Evolutionary conservation across 2,797 vertebrate genomes (phyloP).

Genomic region (Sebastolobus altivelis): DNA sequence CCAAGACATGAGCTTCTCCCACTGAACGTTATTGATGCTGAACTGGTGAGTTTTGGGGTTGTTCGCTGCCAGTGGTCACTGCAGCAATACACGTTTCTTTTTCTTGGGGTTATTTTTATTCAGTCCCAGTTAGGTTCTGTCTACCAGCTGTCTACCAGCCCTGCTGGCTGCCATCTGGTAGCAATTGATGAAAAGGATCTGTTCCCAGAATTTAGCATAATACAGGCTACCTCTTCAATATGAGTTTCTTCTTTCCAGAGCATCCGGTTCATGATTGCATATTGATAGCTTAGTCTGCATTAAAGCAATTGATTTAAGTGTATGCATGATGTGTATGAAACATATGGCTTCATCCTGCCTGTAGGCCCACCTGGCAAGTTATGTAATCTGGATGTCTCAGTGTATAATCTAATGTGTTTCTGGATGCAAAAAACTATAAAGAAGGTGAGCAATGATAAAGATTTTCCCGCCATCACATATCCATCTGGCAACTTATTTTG

Average conservation of each 20-base stretch:
- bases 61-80: conserved; percentile 1
- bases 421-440: not conserved
- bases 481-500: conserved; percentile 7
- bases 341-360: conserved; percentile 35
- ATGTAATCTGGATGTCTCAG: conserved; percentile 25
- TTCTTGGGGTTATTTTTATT: conserved; percentile 30
- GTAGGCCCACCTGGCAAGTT: conserved; percentile 29
- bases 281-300: conserved; percentile 50
- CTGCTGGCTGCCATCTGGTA: conserved; percentile 30
- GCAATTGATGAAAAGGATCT: conserved; percentile 22
- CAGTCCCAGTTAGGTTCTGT: conserved; percentile 14
- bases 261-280: conserved; percentile 41
- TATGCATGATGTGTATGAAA: conserved; percentile 46
- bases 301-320: conserved; percentile 39
- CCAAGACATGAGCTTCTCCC: conserved; percentile 79
- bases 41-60: conserved; percentile 80
- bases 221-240: conserved; percentile 32
- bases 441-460: not conserved
- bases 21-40: conserved; percentile 79
- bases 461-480: conserved; percentile 16
- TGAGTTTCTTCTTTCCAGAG: conserved; percentile 31
- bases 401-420: conserved; percentile 25
- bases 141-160: not conserved
- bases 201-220: conserved; percentile 24
- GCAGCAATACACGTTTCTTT: not conserved